Conservation (phyloP, 2,797 vertebrate genomes). For the Fistularia commersonii region DNA sequence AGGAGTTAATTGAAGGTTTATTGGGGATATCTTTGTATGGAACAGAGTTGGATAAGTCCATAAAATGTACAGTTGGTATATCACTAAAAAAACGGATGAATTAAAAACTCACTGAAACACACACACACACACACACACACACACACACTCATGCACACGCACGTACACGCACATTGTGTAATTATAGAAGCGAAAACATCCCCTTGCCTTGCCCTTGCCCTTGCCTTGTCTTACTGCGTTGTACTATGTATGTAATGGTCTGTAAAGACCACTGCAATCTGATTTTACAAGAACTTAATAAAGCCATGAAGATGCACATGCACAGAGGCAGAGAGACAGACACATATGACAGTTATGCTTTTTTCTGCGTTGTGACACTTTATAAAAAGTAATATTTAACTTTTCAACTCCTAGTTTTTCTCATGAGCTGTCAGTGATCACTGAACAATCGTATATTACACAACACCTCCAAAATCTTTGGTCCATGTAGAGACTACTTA, state of each 20-base stretch:
- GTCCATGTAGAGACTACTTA: no score
- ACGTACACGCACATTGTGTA: constrained; percentile 12
- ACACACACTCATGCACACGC: constrained; percentile 3
- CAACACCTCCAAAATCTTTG: no score
- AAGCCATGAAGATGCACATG: constrained; percentile 21
- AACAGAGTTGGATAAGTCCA: no score
- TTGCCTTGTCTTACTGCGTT: constrained; percentile 59
- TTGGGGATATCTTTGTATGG: no score
- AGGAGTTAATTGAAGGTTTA: no score
- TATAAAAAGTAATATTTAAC: no score
- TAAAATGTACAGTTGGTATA: constrained; percentile 11
- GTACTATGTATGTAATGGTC: constrained; percentile 63
- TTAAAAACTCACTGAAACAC: constrained; percentile 17
- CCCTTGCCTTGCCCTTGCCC: constrained; percentile 21
- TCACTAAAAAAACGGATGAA: constrained; percentile 6
- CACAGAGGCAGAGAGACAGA: constrained; percentile 1
- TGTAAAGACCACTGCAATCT: constrained; percentile 39
- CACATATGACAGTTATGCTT: no score
- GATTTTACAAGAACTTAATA: constrained; percentile 56
- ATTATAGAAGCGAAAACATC: constrained; percentile 45
- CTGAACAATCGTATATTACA: no score
- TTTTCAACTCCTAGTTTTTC: no score
- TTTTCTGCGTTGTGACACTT: no score
- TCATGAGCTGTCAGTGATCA: no score
- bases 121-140: constrained; percentile 7